Base-by-base conservation (phyloP, 2,113 vertebrate genomes). In the Centrocercus urophasianus region DNA sequence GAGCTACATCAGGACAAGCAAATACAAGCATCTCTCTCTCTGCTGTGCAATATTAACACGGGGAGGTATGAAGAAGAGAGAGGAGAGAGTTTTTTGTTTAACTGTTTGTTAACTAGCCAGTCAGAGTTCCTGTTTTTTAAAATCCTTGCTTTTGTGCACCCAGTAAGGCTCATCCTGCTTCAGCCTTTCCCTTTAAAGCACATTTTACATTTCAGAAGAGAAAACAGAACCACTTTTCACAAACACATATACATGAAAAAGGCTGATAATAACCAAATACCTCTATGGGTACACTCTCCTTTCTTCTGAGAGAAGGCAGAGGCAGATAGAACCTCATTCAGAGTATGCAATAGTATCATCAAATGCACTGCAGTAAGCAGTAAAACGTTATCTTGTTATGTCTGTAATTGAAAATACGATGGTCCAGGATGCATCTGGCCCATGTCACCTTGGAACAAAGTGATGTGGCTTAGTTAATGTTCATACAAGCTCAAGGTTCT, bases 281-380 rank as follows among this genome's bases (percentile, higher is more conserved):
- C 27, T 93, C 59, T 47, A 42, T 0, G 2, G 40, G 22, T 15
- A 45, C 0, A 0, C 0, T 4, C 34, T 66, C 64, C 57, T 71
- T 59, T 10, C 71, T 59, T 30, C 64, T 38, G 43, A 88, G 47
- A 52, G 13, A 50, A 50, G 48, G 40, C 19, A 47, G 59, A 70
- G 43, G 59, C 66, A 86, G 89, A 69, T 88, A 63, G 83, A 67
- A 75, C 47, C 80, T 93, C 22, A 77, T 73, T 67, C 72, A 73
- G 6, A 1, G 7, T 48, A 30, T 60, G 64, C 56, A 71, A 42
- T 27, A 48, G n/a, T 27, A 17, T 19, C 30, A 56, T 19, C 65
- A 89, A 11, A 36, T 61, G 61, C 30, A 18, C 71, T 47, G 52
- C 16, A 0, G 61, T 13, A 69, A 87, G 59, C 50, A 52, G 48